Evolutionary conservation across 2,888 invertebrate genomes (phyloP).

Genomic region (Synergus japonicus): DNA sequence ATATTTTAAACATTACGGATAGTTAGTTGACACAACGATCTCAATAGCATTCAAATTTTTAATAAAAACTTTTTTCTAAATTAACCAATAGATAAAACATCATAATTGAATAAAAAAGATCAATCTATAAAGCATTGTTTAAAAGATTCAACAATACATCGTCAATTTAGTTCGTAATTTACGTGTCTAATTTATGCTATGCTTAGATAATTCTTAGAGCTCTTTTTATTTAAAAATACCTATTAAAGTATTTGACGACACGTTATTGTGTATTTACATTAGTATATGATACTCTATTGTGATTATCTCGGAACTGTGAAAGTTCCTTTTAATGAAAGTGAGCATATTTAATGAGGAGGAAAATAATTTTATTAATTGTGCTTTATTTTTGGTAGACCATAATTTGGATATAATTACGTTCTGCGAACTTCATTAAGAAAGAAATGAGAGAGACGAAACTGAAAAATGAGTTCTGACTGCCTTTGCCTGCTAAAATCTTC

Average conservation of each 20-base stretch:
- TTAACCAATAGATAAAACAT: not conserved
- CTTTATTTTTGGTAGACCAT: not conserved
- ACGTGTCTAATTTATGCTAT: not conserved
- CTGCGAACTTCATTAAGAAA: not conserved
- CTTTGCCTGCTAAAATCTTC: no score
- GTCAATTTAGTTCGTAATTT: not conserved
- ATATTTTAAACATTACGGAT: slow-evolving; percentile 17
- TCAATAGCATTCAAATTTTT: slow-evolving; percentile 51
- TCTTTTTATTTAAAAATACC: not conserved
- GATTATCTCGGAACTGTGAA: slow-evolving; percentile 29
- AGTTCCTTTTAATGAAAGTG: not conserved
- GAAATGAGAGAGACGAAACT: not conserved
- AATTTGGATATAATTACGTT: not conserved
- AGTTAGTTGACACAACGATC: slow-evolving; percentile 51
- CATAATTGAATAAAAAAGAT: not conserved
- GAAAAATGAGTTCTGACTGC: not conserved
- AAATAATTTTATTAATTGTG: not conserved
- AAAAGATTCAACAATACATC: not conserved
- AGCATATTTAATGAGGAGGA: not conserved
- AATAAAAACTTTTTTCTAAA: not conserved
- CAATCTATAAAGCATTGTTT: not conserved
- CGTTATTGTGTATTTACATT: slow-evolving; percentile 32
- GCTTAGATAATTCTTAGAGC: not conserved
- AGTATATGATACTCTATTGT: slow-evolving; percentile 44
- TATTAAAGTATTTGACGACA: not conserved